phyloP scores from a whole-genome alignment of 2,797 vertebrate species.

The Sebastes hubbsi region DNA sequence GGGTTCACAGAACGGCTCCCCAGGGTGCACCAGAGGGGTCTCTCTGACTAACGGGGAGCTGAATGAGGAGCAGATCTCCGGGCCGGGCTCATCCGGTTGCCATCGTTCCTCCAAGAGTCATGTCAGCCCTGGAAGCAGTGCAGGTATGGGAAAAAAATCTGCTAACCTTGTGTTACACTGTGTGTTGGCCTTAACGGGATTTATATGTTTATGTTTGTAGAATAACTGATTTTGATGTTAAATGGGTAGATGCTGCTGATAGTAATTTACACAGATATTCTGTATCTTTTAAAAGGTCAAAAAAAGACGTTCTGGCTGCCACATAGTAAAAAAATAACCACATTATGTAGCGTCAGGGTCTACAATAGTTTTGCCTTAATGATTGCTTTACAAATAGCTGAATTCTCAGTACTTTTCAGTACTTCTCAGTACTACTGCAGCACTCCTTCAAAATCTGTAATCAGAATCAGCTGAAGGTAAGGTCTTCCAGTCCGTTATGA shows the following conservation, averaged over 20 bases:
- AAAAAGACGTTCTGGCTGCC: too few relatives aligned
- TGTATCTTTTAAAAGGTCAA: neutral
- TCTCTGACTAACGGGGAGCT: conserved; percentile 76
- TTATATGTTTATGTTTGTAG: neutral
- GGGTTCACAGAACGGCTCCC: conserved; percentile 70
- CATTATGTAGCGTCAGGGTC: too few relatives aligned
- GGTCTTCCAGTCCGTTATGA: neutral
- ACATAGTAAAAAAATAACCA: too few relatives aligned
- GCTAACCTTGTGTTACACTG: neutral
- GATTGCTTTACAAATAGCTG: neutral
- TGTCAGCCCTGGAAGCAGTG: conserved; percentile 62
- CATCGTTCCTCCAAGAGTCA: conserved; percentile 79
- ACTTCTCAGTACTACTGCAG: too few relatives aligned
- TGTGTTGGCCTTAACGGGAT: neutral
- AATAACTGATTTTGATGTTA: neutral
- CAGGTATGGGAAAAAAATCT: conserved; percentile 72
- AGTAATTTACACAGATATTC: neutral
- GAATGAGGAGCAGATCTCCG: conserved; percentile 75
- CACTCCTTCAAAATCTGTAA: neutral
- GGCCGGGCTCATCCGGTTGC: conserved; percentile 41
- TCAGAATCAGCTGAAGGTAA: neutral
- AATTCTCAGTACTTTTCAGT: neutral
- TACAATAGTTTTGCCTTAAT: too few relatives aligned
- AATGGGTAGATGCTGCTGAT: neutral
- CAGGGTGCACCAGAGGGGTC: conserved; percentile 63